Base-by-base conservation (phyloP, 2,888 invertebrate species). In the Agrochola lychnidis region DNA sequence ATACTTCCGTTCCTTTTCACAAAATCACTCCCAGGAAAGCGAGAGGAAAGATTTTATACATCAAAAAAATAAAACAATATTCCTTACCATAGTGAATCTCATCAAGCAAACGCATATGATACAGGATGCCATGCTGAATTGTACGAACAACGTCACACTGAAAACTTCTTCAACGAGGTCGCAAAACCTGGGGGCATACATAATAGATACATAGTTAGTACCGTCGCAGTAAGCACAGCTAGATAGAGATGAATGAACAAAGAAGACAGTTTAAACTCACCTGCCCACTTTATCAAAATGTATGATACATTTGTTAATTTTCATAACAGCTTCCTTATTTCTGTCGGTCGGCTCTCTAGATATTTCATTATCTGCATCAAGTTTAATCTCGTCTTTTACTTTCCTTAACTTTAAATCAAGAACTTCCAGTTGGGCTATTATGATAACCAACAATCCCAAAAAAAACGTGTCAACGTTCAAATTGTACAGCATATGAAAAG, bases 61-160 rank as follows among this genome's bases (percentile, higher is more conserved):
- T 36, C 1, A 36, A 36, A 45, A 45, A 45, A 45, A 45, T 12
- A 45, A 45, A 36, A 25, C n/a, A 36, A 6, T 25, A 71, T 59
- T 53, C 85, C 91, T 91, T 88, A 95, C 95, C 91, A 94, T 79
- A 9, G 94, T 95, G 82, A 95, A 94, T 83, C 94, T 90, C 81
- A 93, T 93, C 10, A 95, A 88, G 56, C 93, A 93, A 71, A 94
- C 91, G 79, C 95, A 95, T 78, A 95, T 93, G 25, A 94, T 91
- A 73, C 91, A 91, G 1, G 95, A 94, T 4, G 94, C 91, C 88
- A 94, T 87, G 69, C 92, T 87, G 56, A 95, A 94, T 82, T 95
- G 95, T 16, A 91, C 80, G 82, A 95, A 94, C 56, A 95, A 51
- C 1, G 92, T 89, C 3, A 89, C 48, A 71, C 93, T 92, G 68